Base-by-base conservation (phyloP, 2,888 invertebrate genomes). In the Drosophila leonis region DNA sequence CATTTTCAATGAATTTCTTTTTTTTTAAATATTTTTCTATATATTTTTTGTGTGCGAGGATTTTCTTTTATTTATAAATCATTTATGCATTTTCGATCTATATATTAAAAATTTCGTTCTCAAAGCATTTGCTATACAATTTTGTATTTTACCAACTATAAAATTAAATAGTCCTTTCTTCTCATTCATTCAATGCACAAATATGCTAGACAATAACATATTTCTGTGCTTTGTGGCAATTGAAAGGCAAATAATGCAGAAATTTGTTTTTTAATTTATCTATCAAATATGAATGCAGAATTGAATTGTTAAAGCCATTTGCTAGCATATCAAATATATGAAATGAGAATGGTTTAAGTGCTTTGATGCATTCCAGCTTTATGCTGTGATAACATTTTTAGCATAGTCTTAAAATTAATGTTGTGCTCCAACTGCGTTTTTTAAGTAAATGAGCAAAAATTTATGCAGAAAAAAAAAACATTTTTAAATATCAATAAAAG, bases 401-500 rank as follows among this genome's bases (percentile, higher is more conserved):
- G 46, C 68, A 73, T 48, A 54, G 10, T 55, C 13, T 15, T 18
- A 48, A 33, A 15, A 48, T 29, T 33, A 24, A 48, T 49, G 18
- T 18, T 48, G 1, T 24, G 5, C 41, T 55, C 10, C 13, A n/a
- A 9, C 20, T 51, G 24, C 20, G 24, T 59, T 79, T 52, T 10
- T 44, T 31, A 65, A 49, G 41, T 33, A 88, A 88, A 83, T 88
- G 78, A 86, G 78, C 65, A 31, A 24, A 69, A 86, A 83, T 78
- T 80, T 86, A 88, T 88, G 81, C 78, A 71, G 55, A 81, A 35
- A 15, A 9, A 31, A 33, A 77, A 82, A 87, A 83, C 78, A 80
- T 72, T 72, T 70, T 88, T 75, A 83, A 86, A 88, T 88, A 86
- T 86, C 86, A 86, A 86, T 86, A 90, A 86, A 90, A 88, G 60